phyloP scores from a whole-genome alignment of 2,888 invertebrate species.

The Branchipolynoe longqiensis region DNA sequence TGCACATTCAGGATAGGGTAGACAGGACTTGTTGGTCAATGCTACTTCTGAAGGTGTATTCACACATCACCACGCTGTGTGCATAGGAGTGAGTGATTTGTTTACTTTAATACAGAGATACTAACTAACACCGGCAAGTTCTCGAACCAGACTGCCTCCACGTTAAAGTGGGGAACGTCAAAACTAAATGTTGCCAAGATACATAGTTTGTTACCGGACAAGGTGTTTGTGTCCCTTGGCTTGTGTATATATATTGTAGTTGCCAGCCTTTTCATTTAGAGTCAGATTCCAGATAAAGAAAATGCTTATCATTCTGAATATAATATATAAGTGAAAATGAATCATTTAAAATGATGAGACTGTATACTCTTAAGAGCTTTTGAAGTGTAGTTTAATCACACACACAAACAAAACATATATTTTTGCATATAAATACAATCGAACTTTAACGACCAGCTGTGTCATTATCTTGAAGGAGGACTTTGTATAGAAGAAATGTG shows the following conservation, averaged over 20 bases:
- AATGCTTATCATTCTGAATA: slow-evolving; percentile 47
- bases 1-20: neutral
- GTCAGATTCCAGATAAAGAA: slow-evolving; percentile 49
- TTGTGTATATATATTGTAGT: slow-evolving; percentile 50
- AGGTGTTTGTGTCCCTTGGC: slow-evolving; percentile 37
- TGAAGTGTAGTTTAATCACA: slow-evolving; percentile 58
- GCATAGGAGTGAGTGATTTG: too few species aligned
- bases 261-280: slow-evolving; percentile 43
- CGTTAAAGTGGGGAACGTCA: too few species aligned
- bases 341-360: slow-evolving; percentile 51
- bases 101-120: too few species aligned
- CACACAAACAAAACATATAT: slow-evolving; percentile 56
- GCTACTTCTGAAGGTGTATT: too few species aligned
- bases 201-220: too few species aligned
- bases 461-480: slow-evolving; percentile 47
- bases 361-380: slow-evolving; percentile 56
- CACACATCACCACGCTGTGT: too few species aligned
- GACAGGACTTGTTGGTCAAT: neutral
- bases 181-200: too few species aligned
- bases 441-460: slow-evolving; percentile 50
- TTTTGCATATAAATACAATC: slow-evolving; percentile 58
- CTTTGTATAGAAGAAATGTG: slow-evolving; percentile 59
- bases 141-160: too few species aligned
- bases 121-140: too few species aligned
- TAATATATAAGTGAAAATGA: slow-evolving; percentile 14